Conservation (phyloP, 2,797 vertebrate species). For the Amazona finschi region DNA sequence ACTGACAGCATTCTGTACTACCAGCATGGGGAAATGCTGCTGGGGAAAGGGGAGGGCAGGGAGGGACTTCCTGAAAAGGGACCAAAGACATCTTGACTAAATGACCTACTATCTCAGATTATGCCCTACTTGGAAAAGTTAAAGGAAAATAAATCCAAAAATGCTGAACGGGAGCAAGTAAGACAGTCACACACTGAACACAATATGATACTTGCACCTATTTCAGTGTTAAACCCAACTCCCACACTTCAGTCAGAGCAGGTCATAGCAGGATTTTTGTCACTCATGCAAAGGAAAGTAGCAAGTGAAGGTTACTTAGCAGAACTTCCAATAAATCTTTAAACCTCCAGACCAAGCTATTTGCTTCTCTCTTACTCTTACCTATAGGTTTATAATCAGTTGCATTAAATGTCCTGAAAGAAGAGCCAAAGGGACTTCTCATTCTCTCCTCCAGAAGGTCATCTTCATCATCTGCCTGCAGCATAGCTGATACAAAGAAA, state of each 20-base stretch:
- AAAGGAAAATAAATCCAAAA: not conserved
- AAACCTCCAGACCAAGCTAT: not conserved
- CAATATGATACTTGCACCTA: not conserved
- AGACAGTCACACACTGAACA: not conserved
- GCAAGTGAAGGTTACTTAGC: not conserved
- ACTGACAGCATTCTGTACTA: not conserved
- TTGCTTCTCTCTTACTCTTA: slow-evolving; percentile 60
- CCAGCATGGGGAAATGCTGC: not conserved
- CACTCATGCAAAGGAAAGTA: not conserved
- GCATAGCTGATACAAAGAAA: slow-evolving; percentile 84
- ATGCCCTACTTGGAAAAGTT: not conserved
- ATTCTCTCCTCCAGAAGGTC: slow-evolving; percentile 97
- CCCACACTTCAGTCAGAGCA: not conserved
- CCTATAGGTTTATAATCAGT: slow-evolving; percentile 99
- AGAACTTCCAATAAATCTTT: not conserved
- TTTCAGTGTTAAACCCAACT: not conserved
- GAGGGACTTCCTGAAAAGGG: not conserved
- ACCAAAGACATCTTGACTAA: not conserved
- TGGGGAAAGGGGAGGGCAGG: not conserved
- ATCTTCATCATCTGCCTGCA: slow-evolving; percentile 97
- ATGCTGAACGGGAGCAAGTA: not conserved
- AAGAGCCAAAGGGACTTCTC: slow-evolving; percentile 98
- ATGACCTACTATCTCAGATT: not conserved
- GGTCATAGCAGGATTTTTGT: not conserved
- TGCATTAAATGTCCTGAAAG: slow-evolving; percentile 97